phyloP scores from a whole-genome alignment of 2,113 vertebrate genomes.

The Ellobius talpinus region DNA sequence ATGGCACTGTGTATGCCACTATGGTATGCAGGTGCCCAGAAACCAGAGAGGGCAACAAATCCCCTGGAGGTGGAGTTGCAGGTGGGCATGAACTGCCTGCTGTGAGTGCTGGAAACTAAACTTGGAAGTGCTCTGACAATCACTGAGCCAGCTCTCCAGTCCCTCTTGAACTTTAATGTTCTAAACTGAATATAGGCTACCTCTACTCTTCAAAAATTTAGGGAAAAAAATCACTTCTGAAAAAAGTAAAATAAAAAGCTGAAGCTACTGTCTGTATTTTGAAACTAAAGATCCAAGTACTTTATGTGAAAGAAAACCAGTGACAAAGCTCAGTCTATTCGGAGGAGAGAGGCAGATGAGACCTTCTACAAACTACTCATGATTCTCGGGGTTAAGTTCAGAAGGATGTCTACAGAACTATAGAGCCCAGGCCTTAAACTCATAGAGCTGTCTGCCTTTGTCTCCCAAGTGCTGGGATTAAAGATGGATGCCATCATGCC shows the following conservation, averaged over 20 bases:
- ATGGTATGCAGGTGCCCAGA: neutral
- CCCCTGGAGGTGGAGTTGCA: neutral
- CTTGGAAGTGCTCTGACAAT: neutral
- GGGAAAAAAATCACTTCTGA: constrained; percentile 57
- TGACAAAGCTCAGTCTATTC: constrained; percentile 2
- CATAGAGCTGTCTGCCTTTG: neutral
- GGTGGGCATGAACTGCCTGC: neutral
- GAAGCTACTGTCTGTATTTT: neutral
- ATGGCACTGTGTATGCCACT: neutral
- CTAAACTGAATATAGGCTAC: neutral
- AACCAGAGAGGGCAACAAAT: neutral
- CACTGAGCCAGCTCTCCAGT: neutral
- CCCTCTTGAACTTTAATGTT: constrained; percentile 10
- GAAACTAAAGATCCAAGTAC: neutral
- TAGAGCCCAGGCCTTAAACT: neutral
- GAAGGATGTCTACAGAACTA: constrained; percentile 31
- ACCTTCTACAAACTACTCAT: neutral
- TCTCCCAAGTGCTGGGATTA: neutral
- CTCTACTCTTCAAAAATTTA: neutral
- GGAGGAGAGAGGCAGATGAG: neutral
- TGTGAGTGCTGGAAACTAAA: neutral
- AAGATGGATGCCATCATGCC: neutral
- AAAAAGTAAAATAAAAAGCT: constrained; percentile 28
- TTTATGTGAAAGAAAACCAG: constrained; percentile 53
- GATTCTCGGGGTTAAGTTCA: neutral